A percentile compares a stretch with the other conserved stretches of the same genome.
These are phyloP conservation scores for Prostheceraeus crozeri DNA, from an alignment of 2,888 invertebrate genomes.

Conservation along the genomic window DNA sequence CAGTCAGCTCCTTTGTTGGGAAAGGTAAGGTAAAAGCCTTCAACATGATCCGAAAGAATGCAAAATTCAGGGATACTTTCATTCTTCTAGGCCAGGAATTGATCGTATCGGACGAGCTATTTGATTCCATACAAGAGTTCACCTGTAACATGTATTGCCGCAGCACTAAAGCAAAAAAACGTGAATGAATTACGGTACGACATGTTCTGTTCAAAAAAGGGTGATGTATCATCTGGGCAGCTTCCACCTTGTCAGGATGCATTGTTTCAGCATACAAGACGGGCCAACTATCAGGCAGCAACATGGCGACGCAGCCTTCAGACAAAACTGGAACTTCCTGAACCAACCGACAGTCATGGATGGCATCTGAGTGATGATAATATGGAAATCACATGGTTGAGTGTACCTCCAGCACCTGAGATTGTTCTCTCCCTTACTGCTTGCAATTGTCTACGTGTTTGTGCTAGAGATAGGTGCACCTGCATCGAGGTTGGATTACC, in stretches of 20 bases:
- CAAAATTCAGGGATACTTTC: not conserved
- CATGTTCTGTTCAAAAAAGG: constrained; percentile 22
- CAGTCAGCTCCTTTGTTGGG: not conserved
- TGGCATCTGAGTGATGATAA: too few relatives aligned
- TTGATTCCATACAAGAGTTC: not conserved
- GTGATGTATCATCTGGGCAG: constrained; percentile 6
- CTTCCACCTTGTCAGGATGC: constrained; percentile 4
- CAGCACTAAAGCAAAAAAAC: not conserved
- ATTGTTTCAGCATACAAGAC: too few relatives aligned
- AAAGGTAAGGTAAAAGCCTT: constrained; percentile 9
- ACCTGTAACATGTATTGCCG: not conserved
- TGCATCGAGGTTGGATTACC: constrained; percentile 1
- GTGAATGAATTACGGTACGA: not conserved
- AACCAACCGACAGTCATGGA: too few relatives aligned
- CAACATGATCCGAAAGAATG: not conserved
- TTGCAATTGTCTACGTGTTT: constrained; percentile 4
- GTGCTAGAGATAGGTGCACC: constrained; percentile 3
- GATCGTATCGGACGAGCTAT: not conserved
- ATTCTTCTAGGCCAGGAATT: not conserved
- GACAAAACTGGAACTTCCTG: too few relatives aligned
- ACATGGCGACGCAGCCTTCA: too few relatives aligned
- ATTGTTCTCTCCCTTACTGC: too few relatives aligned
- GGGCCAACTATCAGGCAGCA: too few relatives aligned
- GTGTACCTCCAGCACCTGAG: too few relatives aligned
- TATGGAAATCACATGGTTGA: too few relatives aligned